Conservation (phyloP, 2,113 vertebrate genomes). For the Esox niger region DNA sequence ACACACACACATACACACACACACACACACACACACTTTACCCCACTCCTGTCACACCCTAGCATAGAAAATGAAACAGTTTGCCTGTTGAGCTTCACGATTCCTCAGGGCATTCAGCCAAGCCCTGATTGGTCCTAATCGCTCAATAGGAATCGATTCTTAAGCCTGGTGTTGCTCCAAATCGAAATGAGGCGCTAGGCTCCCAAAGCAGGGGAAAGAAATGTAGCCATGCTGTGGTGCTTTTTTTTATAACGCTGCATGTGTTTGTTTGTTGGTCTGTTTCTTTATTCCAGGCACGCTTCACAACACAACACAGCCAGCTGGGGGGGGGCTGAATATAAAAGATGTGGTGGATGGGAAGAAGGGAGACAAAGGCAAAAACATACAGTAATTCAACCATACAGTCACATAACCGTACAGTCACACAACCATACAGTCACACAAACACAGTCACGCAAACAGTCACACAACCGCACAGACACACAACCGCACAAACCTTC, state of each 20-base stretch:
- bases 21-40: slow-evolving; percentile 26
- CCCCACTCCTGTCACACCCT: slow-evolving; percentile 43
- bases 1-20: slow-evolving; percentile 34
- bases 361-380: background rate
- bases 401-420: no score
- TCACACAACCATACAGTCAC: background rate
- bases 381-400: background rate
- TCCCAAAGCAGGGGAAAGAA: slow-evolving; percentile 14
- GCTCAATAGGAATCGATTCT: slow-evolving; percentile 55
- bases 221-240: background rate
- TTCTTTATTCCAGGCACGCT: slow-evolving; percentile 47
- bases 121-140: slow-evolving; percentile 50
- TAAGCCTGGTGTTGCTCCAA: slow-evolving; percentile 34
- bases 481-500: background rate
- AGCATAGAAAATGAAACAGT: slow-evolving; percentile 50
- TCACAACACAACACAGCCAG: slow-evolving; percentile 52
- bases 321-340: slow-evolving; percentile 54
- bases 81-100: slow-evolving; percentile 39
- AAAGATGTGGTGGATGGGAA: slow-evolving; percentile 17
- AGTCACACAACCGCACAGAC: background rate
- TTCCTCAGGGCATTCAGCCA: slow-evolving; percentile 29
- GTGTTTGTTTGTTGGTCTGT: slow-evolving; percentile 21
- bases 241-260: slow-evolving; percentile 27
- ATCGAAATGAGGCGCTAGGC: slow-evolving; percentile 40
- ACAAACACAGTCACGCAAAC: no score